Evolutionary conservation across 2,113 vertebrate species (phyloP).

Genomic region (Pipra filicauda): DNA sequence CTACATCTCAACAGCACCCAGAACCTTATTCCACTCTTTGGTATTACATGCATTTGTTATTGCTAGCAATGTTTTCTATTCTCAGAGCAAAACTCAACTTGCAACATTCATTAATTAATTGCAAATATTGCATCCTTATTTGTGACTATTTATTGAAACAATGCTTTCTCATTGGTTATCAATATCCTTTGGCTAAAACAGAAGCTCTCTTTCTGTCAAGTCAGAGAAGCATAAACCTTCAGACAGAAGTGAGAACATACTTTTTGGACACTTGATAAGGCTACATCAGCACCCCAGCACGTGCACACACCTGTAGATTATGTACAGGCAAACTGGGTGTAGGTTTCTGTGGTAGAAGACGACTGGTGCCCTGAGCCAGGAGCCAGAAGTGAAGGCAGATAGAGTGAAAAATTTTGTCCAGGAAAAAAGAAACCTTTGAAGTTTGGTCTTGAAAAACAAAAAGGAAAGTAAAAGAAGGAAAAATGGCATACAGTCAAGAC

Average conservation of each 20-base stretch:
- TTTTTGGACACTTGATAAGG: not conserved
- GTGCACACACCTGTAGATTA: rapidly evolving
- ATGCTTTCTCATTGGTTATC: not conserved
- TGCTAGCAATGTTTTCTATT: not conserved
- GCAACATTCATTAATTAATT: not conserved
- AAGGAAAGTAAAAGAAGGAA: constrained; percentile 21
- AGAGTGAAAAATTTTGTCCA: not conserved
- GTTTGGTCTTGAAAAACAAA: not conserved
- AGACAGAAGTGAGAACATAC: not conserved
- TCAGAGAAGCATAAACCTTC: not conserved
- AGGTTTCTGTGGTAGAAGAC: rapidly evolving
- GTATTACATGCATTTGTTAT: not conserved
- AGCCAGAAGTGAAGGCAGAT: not conserved
- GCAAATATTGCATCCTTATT: not conserved
- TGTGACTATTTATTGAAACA: not conserved
- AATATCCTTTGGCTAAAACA: not conserved
- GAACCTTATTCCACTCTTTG: not conserved
- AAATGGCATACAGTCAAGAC: not conserved
- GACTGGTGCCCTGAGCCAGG: not conserved
- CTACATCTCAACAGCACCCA: not conserved
- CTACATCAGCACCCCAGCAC: not conserved
- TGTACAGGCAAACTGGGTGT: not conserved
- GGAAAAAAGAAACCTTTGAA: not conserved
- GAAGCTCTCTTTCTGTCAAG: not conserved
- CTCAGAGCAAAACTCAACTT: not conserved